phyloP scores from a whole-genome alignment of 1,140 invertebrate species.

The Lordiphosa clarofinis region DNA sequence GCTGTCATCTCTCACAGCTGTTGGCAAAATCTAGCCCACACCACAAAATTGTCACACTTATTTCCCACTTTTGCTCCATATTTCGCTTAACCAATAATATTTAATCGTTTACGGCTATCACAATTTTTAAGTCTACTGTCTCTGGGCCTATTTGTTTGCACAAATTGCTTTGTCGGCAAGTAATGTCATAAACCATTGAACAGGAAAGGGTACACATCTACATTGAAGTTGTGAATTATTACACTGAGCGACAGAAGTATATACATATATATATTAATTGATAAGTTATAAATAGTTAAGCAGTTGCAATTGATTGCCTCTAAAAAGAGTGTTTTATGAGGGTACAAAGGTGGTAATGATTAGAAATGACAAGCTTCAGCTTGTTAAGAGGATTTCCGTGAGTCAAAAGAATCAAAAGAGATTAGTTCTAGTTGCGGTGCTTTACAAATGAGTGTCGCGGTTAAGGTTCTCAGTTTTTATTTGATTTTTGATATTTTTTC shows the following conservation, averaged over 20 bases:
- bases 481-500: too few relatives aligned
- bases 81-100: slow-evolving; percentile 10
- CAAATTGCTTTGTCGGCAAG: slow-evolving; percentile 61
- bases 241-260: slow-evolving; percentile 31
- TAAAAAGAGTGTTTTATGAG: too few relatives aligned
- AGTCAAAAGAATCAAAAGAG: too few relatives aligned
- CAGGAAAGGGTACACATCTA: slow-evolving; percentile 17
- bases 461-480: too few relatives aligned
- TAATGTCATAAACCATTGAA: slow-evolving; percentile 37
- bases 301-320: too few relatives aligned
- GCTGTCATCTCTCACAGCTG: slow-evolving; percentile 51
- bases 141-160: slow-evolving; percentile 47
- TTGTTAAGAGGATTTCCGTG: too few relatives aligned
- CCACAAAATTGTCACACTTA: slow-evolving; percentile 18
- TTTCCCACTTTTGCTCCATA: slow-evolving; percentile 40
- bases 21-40: slow-evolving; percentile 14
- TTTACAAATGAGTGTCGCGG: too few relatives aligned
- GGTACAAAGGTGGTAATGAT: too few relatives aligned
- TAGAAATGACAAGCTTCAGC: too few relatives aligned
- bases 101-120: slow-evolving; percentile 23
- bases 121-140: slow-evolving; percentile 15
- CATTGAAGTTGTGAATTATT: slow-evolving; percentile 39
- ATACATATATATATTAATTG: not conserved
- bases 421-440: too few relatives aligned
- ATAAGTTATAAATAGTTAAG: too few relatives aligned